These are phyloP conservation scores for Holacanthus passer DNA, from an alignment of 2,113 vertebrate species.

Conservation along the genomic window DNA sequence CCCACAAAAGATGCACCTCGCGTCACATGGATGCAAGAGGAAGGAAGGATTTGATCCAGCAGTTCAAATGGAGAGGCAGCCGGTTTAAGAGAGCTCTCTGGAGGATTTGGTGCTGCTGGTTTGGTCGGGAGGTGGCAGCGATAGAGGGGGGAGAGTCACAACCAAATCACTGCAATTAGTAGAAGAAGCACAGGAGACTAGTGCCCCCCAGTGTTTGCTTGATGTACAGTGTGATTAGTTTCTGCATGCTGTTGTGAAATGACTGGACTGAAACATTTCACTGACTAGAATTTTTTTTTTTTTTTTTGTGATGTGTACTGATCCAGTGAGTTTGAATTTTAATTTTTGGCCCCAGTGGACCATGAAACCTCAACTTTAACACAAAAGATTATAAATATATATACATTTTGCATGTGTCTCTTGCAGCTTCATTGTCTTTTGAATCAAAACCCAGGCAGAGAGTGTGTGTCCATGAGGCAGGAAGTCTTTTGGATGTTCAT, in stretches of 20 bases:
- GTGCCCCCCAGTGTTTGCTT: constrained; percentile 76
- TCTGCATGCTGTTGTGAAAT: constrained; percentile 5
- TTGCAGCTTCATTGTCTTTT: neutral
- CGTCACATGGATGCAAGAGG: constrained; percentile 36
- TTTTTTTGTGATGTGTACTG: neutral
- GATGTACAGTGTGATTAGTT: constrained; percentile 30
- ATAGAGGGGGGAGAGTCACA: constrained; percentile 30
- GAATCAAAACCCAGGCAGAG: neutral
- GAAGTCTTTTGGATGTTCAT: neutral
- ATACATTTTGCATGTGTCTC: neutral
- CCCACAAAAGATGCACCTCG: constrained; percentile 38
- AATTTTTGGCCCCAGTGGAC: too few relatives aligned
- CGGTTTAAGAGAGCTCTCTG: constrained; percentile 55
- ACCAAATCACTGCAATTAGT: constrained; percentile 74
- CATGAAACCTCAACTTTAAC: constrained; percentile 21
- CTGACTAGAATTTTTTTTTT: neutral
- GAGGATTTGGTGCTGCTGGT: constrained; percentile 63
- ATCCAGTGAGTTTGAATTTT: constrained; percentile 5
- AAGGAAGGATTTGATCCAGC: constrained; percentile 54
- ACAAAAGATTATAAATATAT: too few relatives aligned
- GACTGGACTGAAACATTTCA: constrained; percentile 1
- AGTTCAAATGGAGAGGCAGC: constrained; percentile 51
- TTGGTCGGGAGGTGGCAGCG: constrained; percentile 38
- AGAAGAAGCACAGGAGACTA: constrained; percentile 69
- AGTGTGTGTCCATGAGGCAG: constrained; percentile 4